Conservation (phyloP, 2,888 invertebrate species). For the Andrena dorsata region DNA sequence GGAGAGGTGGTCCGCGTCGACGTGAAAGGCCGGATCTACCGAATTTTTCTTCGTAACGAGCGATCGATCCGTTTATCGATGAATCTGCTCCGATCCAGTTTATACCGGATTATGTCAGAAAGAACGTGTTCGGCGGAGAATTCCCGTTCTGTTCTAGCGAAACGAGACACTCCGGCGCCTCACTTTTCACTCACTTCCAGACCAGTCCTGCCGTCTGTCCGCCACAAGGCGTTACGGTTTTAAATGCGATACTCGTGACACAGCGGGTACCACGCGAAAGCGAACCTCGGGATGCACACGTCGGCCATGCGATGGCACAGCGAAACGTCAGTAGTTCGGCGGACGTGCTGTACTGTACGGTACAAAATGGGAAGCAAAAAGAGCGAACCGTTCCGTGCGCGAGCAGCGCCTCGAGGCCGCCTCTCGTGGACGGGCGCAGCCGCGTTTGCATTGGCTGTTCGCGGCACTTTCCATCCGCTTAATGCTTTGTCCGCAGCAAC, state of each 20-base stretch:
- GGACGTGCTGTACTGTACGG: slow-evolving; percentile 69
- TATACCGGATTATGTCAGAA: slow-evolving; percentile 82
- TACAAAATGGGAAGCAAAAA: slow-evolving; percentile 73
- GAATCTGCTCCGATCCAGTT: slow-evolving; percentile 80
- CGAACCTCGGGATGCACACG: slow-evolving; percentile 72
- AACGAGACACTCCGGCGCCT: slow-evolving; percentile 34
- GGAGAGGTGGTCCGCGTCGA: slow-evolving; percentile 56
- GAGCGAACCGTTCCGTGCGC: slow-evolving; percentile 60
- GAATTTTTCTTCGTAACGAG: slow-evolving; percentile 67
- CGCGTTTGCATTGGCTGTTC: slow-evolving; percentile 47
- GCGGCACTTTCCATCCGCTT: background rate
- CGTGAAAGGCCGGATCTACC: slow-evolving; percentile 53
- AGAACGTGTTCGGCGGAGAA: slow-evolving; percentile 71
- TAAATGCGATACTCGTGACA: slow-evolving; percentile 58
- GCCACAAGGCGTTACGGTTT: slow-evolving; percentile 45
- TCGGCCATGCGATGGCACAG: slow-evolving; percentile 77
- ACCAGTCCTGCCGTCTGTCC: slow-evolving; percentile 37
- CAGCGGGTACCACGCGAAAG: slow-evolving; percentile 70
- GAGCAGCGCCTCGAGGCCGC: slow-evolving; percentile 60
- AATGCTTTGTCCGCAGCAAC: slow-evolving; percentile 32
- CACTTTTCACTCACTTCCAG: slow-evolving; percentile 55
- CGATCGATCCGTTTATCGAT: slow-evolving; percentile 68
- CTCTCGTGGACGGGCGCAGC: slow-evolving; percentile 48
- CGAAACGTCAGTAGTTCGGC: slow-evolving; percentile 73
- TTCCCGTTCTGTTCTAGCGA: slow-evolving; percentile 47